These are phyloP conservation scores for Australoheros scitulus DNA, from an alignment of 2,113 vertebrate species.

Conservation along the genomic window DNA sequence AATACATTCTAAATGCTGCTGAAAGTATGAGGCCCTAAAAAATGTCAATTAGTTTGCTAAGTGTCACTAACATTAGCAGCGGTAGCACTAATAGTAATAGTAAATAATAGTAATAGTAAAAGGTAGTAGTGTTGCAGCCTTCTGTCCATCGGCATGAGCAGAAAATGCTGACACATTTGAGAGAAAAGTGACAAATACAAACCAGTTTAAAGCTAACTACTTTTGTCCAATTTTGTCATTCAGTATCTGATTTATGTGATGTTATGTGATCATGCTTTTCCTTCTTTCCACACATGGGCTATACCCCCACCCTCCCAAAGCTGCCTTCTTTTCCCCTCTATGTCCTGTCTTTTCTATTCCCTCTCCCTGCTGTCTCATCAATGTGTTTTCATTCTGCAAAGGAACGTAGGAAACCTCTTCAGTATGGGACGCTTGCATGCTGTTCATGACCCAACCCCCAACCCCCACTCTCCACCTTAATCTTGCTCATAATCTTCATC, in stretches of 20 bases:
- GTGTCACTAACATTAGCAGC: not conserved
- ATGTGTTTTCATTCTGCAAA: conserved; percentile 58
- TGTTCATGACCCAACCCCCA: conserved; percentile 11
- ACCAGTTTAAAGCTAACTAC: not conserved
- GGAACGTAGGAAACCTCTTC: conserved; percentile 52
- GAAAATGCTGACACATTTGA: not conserved
- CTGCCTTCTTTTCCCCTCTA: not conserved
- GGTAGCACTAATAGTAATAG: too few relatives aligned
- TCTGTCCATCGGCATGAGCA: not conserved
- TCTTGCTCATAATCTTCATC: conserved; percentile 46
- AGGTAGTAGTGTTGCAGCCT: too few relatives aligned
- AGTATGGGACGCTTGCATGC: conserved; percentile 51
- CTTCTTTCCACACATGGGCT: not conserved
- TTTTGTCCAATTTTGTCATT: not conserved
- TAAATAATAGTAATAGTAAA: too few relatives aligned
- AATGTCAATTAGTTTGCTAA: not conserved
- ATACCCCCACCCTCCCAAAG: too few relatives aligned
- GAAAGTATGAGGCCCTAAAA: not conserved
- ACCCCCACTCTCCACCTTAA: not conserved
- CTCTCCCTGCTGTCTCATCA: conserved; percentile 27
- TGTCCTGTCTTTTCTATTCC: not conserved
- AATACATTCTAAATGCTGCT: not conserved
- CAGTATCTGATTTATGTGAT: not conserved
- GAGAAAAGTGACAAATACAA: not conserved
- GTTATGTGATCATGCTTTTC: not conserved